These are phyloP conservation scores for Phoenicopterus ruber DNA, from an alignment of 2,113 vertebrate species.

Conservation along the genomic window DNA sequence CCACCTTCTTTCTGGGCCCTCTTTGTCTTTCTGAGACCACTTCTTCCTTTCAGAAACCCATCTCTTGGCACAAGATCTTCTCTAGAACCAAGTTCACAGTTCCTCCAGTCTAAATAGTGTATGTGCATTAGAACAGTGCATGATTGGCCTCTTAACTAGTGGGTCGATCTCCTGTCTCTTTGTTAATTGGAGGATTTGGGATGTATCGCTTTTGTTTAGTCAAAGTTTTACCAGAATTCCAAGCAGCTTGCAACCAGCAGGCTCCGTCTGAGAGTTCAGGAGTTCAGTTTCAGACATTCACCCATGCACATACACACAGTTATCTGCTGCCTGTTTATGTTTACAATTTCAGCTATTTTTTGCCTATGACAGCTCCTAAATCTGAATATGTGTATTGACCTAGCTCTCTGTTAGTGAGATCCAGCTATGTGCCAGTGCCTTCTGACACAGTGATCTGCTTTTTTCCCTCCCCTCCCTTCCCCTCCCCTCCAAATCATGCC, in stretches of 20 bases:
- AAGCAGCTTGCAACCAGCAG: background rate
- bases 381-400: background rate
- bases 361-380: background rate
- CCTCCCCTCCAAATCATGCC: background rate
- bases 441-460: background rate
- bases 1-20: background rate
- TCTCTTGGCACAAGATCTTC: background rate
- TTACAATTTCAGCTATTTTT: background rate
- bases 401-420: background rate
- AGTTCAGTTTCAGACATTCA: background rate
- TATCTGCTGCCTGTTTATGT: background rate
- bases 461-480: background rate
- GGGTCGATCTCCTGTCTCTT: background rate
- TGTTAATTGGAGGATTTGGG: background rate
- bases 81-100: background rate
- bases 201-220: background rate
- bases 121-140: background rate
- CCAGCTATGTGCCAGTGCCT: background rate
- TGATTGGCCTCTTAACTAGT: background rate
- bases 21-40: background rate
- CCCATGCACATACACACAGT: background rate
- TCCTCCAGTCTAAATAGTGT: background rate
- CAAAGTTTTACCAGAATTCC: background rate
- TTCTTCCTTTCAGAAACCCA: background rate
- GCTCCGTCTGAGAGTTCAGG: background rate